A percentile compares a stretch with the other conserved stretches of the same genome.
Evolutionary conservation across 2,888 invertebrate genomes (phyloP).

Genomic region (Xanthorhoe designata): DNA sequence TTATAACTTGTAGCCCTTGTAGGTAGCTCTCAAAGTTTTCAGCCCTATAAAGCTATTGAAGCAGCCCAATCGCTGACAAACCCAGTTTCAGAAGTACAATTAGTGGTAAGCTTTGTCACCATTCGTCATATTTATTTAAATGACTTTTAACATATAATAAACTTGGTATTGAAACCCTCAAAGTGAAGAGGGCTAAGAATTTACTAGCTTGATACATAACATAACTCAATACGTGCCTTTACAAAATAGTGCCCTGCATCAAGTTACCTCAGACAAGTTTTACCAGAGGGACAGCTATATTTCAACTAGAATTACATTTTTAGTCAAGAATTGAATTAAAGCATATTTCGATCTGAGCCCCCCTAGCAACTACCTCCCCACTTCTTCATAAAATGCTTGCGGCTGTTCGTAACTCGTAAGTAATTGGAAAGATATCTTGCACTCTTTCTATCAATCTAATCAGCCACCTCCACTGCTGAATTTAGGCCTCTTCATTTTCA

Average conservation of each 20-base stretch:
- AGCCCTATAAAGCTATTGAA: constrained; percentile 40
- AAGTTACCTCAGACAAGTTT: background rate
- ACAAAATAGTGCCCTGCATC: background rate
- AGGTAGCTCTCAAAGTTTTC: constrained; percentile 40
- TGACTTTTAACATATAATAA: constrained; percentile 21
- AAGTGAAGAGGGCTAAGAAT: background rate
- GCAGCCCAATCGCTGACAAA: constrained; percentile 37
- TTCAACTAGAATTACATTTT: background rate
- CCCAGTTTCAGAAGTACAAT: constrained; percentile 39
- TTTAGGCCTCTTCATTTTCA: too few species aligned
- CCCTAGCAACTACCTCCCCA: background rate
- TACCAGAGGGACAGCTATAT: background rate
- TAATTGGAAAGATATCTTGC: constrained; percentile 1
- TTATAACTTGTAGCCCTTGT: constrained; percentile 14
- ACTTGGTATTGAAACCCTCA: background rate
- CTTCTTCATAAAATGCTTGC: constrained; percentile 2
- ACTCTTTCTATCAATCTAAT: background rate
- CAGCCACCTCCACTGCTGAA: too few species aligned
- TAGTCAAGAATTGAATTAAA: background rate
- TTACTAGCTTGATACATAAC: background rate
- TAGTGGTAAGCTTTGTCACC: constrained; percentile 43
- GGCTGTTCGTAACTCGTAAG: background rate
- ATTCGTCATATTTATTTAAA: constrained; percentile 37
- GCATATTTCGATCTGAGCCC: background rate
- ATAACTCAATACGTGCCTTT: background rate